Evolutionary conservation across 2,888 invertebrate genomes (phyloP).

Genomic region (Archaeoteleia sp.): DNA sequence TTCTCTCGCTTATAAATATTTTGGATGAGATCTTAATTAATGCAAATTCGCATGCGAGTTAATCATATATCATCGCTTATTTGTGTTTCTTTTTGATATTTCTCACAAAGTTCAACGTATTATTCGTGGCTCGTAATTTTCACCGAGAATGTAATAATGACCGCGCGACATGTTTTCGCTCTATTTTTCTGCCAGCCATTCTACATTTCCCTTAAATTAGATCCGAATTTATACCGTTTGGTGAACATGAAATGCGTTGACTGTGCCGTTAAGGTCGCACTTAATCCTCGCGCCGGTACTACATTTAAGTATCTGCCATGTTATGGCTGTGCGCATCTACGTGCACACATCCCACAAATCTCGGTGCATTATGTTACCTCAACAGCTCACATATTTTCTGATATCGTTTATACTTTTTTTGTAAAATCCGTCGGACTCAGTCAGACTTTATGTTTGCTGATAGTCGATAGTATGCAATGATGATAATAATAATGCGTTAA

Average conservation of each 20-base stretch:
- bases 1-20: too few relatives aligned
- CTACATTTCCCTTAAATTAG: constrained; percentile 42
- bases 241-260: constrained; percentile 28
- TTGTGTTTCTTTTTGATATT: constrained; percentile 18
- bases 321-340: constrained; percentile 37
- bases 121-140: constrained; percentile 39
- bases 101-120: constrained; percentile 25
- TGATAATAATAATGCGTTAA: too few relatives aligned
- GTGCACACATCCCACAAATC: constrained; percentile 36
- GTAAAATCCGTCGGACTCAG: too few relatives aligned
- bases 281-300: constrained; percentile 38
- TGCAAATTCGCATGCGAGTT: constrained; percentile 15
- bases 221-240: constrained; percentile 36
- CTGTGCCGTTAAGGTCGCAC: constrained; percentile 41
- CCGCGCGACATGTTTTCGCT: constrained; percentile 30
- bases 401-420: too few relatives aligned
- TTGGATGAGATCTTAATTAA: too few relatives aligned
- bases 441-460: too few relatives aligned
- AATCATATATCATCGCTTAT: too few relatives aligned
- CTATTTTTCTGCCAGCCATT: constrained; percentile 24
- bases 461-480: too few relatives aligned
- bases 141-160: constrained; percentile 28
- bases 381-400: constrained; percentile 7
- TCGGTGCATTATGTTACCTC: constrained; percentile 23
- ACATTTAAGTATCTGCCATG: constrained; percentile 42